Conservation (phyloP, 92 coral and sea anemone genomes). For the Epizoanthus stellaris region DNA sequence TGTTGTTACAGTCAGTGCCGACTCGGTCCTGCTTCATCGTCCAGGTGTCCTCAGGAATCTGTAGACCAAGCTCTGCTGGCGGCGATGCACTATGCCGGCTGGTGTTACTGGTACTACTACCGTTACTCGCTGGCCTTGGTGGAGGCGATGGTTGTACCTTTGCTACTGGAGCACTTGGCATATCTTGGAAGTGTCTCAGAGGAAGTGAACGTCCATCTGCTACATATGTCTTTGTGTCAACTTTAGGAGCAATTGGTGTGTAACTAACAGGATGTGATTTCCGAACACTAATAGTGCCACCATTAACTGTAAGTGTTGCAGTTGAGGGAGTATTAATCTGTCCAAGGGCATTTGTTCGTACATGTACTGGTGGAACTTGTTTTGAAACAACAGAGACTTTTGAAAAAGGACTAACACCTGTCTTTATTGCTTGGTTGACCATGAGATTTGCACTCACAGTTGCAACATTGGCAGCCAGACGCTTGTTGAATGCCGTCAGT, state of each 20-base stretch:
- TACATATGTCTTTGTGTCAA: slow-evolving; percentile 13
- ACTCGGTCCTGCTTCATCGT: neutral
- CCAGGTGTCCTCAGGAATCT: slow-evolving; percentile 20
- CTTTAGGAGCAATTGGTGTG: slow-evolving; percentile 26
- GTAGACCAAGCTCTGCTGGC: slow-evolving; percentile 28
- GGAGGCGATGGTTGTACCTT: slow-evolving; percentile 74
- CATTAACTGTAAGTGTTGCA: slow-evolving; percentile 18
- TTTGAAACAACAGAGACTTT: slow-evolving; percentile 46
- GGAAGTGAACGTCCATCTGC: slow-evolving; percentile 66
- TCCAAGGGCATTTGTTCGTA: slow-evolving; percentile 16
- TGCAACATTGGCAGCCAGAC: slow-evolving; percentile 50
- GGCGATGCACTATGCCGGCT: slow-evolving; percentile 48
- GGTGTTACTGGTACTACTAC: slow-evolving; percentile 48
- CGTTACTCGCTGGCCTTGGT: slow-evolving; percentile 67
- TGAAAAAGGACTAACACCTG: slow-evolving; percentile 14
- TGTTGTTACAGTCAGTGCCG: neutral
- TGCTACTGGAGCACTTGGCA: slow-evolving; percentile 34
- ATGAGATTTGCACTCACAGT: slow-evolving; percentile 53
- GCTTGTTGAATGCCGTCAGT: slow-evolving; percentile 80
- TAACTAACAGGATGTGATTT: slow-evolving; percentile 4
- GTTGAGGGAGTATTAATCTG: neutral
- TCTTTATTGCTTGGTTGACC: slow-evolving; percentile 47
- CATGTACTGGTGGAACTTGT: slow-evolving; percentile 27
- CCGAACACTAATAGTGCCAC: neutral
- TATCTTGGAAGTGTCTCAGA: slow-evolving; percentile 64